A percentile compares a stretch with the other conserved stretches of the same genome.
Evolutionary conservation across 2,113 vertebrate genomes (phyloP).

Genomic region (Chloebia gouldiae): DNA sequence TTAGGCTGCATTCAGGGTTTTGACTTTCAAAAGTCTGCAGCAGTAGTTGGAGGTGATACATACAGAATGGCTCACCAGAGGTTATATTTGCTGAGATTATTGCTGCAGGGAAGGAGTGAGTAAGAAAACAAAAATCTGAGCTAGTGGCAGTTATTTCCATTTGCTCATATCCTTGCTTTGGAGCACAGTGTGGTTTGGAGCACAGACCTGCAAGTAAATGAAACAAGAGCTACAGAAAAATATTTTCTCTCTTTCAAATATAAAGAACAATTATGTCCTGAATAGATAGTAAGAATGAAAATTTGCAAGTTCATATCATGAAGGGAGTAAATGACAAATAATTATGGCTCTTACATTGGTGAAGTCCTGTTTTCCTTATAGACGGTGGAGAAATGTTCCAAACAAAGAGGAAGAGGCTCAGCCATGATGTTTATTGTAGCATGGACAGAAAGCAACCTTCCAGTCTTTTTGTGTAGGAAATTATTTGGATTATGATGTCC

Average conservation of each 20-base stretch:
- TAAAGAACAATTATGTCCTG: not conserved
- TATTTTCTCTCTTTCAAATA: not conserved
- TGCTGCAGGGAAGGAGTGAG: not conserved
- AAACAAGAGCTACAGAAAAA: not conserved
- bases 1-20: not conserved
- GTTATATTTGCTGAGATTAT: not conserved
- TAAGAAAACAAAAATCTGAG: not conserved
- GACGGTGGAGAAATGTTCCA: not conserved
- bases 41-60: not conserved
- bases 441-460: not conserved
- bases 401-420: not conserved
- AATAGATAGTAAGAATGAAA: not conserved
- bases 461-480: not conserved
- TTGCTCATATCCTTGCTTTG: not conserved
- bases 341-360: not conserved
- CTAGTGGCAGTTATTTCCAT: not conserved
- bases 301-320: not conserved
- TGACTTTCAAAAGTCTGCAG: not conserved
- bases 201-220: not conserved
- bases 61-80: not conserved
- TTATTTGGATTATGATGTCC: not conserved
- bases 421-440: not conserved
- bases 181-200: not conserved
- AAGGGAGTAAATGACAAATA: not conserved
- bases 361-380: not conserved